These are phyloP conservation scores for Drosophila baimaii DNA, from an alignment of 1,140 invertebrate genomes.

Conservation along the genomic window DNA sequence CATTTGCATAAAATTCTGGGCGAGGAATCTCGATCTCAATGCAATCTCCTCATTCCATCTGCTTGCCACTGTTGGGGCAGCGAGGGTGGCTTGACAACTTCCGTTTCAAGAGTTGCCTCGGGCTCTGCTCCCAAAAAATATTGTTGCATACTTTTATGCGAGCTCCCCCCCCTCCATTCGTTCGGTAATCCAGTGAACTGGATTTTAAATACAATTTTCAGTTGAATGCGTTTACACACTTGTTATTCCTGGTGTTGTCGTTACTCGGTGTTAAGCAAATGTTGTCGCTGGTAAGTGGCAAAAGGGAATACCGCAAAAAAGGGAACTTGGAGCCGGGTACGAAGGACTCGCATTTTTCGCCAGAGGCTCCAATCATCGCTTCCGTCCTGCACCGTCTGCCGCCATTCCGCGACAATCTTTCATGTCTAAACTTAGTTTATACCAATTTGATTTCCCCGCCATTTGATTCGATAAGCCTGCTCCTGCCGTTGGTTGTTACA, in stretches of 20 bases:
- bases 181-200: constrained; percentile 36
- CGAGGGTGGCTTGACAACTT: constrained; percentile 44
- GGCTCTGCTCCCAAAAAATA: constrained; percentile 20
- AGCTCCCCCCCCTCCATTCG: neutral
- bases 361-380: constrained; percentile 44
- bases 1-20: constrained; percentile 74
- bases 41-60: constrained; percentile 45
- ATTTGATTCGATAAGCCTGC: constrained; percentile 81
- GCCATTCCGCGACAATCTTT: constrained; percentile 75
- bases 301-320: constrained; percentile 35
- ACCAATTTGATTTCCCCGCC: constrained; percentile 73
- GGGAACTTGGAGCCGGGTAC: neutral
- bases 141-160: constrained; percentile 57
- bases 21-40: constrained; percentile 50
- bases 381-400: constrained; percentile 53
- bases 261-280: constrained; percentile 76
- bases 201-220: constrained; percentile 80
- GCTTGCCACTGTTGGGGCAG: constrained; percentile 13
- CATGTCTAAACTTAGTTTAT: constrained; percentile 79
- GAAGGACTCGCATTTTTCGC: constrained; percentile 18
- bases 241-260: constrained; percentile 59
- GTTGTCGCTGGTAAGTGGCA: constrained; percentile 78
- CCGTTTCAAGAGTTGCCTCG: constrained; percentile 18
- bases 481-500: constrained; percentile 36
- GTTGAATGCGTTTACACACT: constrained; percentile 64